These are phyloP conservation scores for Orius insidiosus DNA, from an alignment of 1,140 invertebrate genomes.

Conservation along the genomic window DNA sequence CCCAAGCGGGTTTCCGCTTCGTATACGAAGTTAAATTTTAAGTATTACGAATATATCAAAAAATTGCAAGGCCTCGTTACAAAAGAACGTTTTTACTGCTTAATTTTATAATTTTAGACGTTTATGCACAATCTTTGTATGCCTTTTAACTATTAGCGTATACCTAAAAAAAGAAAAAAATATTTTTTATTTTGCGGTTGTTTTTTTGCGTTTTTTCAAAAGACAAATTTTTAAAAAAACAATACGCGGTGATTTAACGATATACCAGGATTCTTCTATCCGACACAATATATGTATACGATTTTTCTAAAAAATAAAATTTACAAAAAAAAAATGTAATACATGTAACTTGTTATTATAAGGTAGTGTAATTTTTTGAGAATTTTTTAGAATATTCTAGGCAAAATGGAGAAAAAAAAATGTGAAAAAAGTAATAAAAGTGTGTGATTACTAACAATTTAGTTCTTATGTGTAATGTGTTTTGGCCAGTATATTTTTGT, in stretches of 20 bases:
- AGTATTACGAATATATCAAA: slow-evolving; percentile 14
- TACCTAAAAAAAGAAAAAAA: neutral
- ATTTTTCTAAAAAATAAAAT: slow-evolving; percentile 15
- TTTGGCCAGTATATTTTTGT: slow-evolving; percentile 6
- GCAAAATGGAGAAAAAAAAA: neutral
- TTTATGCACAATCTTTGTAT: slow-evolving; percentile 18
- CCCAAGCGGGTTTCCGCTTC: slow-evolving; percentile 10
- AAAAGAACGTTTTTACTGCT: slow-evolving; percentile 14
- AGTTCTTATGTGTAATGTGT: slow-evolving; percentile 13
- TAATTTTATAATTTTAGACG: slow-evolving; percentile 17
- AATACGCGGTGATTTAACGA: slow-evolving; percentile 17
- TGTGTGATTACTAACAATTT: slow-evolving; percentile 16
- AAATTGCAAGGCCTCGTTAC: slow-evolving; percentile 14
- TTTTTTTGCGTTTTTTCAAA: too few species aligned
- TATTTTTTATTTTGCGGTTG: too few species aligned
- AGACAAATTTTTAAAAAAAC: slow-evolving; percentile 1
- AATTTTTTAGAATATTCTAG: slow-evolving; percentile 15
- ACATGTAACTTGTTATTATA: slow-evolving; percentile 16
- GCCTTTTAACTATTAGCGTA: slow-evolving; percentile 14
- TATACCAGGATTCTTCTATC: slow-evolving; percentile 19
- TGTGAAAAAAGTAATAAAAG: neutral
- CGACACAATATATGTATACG: slow-evolving; percentile 17
- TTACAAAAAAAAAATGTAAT: slow-evolving; percentile 11
- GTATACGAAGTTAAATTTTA: slow-evolving; percentile 18
- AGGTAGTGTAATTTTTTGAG: slow-evolving; percentile 16